Base-by-base conservation (phyloP, 1,140 invertebrate genomes). In the Hypothenemus hampei region DNA sequence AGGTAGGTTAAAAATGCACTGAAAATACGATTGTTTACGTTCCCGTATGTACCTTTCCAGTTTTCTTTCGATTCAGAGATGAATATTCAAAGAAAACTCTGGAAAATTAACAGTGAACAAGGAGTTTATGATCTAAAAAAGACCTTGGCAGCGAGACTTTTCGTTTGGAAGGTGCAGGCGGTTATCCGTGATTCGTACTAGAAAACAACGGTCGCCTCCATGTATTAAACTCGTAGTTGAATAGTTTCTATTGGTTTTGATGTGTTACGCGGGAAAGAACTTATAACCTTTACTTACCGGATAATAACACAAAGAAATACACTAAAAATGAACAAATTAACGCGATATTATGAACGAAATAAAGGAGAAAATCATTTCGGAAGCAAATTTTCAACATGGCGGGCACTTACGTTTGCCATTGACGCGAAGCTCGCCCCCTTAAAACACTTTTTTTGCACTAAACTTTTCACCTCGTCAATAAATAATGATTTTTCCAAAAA, bases 321-420 rank as follows among this genome's bases (percentile, higher is more conserved):
- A 60, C 36, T 15, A 53, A 15, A 47, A 50, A 58, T 35, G 46
- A 40, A 19, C 21, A 23, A 55, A 18, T 54, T 60, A 57, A 49
- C 49, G 20, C 8, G 23, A 15, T 39, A 58, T 43, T 40, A 10
- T 19, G 16, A 40, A 19, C 24, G n/a, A 24, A 47, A 26, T 13
- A 39, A 36, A 53, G 40, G 47, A 54, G 40, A 62, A 61, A 61
- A 57, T 51, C 20, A 37, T 56, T 64, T 59, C 51, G 45, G 31
- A 43, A 44, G 46, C 48, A 43, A 35, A 57, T 63, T 61, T 60
- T 66, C 67, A 71, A 70, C 65, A 70, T 71, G 68, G 69, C 70
- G 69, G 70, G 66, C 58, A 61, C 56, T 63, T 65, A 66, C 51
- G 63, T 57, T 62, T 64, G 53, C 56, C 63, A 64, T 58, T 63